These are phyloP conservation scores for Ylistrum balloti DNA, from an alignment of 1,140 invertebrate species.

Conservation along the genomic window DNA sequence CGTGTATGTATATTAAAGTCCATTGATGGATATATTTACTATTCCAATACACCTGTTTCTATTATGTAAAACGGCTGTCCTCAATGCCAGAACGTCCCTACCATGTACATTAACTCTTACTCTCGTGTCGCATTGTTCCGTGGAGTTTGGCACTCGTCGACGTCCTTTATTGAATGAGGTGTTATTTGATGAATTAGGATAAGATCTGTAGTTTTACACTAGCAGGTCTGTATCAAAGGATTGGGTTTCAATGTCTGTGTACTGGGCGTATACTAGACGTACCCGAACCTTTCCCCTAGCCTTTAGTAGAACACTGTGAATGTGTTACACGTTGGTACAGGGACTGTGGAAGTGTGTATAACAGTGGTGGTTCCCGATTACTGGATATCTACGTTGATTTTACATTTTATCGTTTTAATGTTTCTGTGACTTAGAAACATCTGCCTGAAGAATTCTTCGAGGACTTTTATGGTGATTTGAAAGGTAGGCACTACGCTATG, in stretches of 20 bases:
- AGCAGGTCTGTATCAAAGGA: constrained; percentile 5
- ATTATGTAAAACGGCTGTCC: not conserved
- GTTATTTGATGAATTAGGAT: not conserved
- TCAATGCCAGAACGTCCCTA: not conserved
- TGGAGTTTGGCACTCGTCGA: not conserved
- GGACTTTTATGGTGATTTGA: too few relatives aligned
- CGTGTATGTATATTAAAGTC: not conserved
- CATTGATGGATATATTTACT: not conserved
- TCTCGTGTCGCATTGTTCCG: not conserved
- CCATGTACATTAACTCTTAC: not conserved
- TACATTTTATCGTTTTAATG: too few relatives aligned
- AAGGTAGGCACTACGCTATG: too few relatives aligned
- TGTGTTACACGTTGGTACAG: too few relatives aligned
- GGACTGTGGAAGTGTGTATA: too few relatives aligned
- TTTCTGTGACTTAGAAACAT: not conserved
- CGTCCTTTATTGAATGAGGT: not conserved
- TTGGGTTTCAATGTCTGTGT: not conserved
- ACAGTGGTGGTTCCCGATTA: too few relatives aligned
- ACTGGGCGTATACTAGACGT: not conserved
- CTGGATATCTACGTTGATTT: not conserved
- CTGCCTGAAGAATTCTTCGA: not conserved
- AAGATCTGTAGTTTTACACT: not conserved
- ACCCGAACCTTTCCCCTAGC: not conserved
- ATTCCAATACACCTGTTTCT: not conserved
- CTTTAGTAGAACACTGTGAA: not conserved